These are phyloP conservation scores for Hydractinia symbiolongicarpus DNA, from an alignment of 30 jellyfish, hydroid and myxozoan genomes.

Conservation along the genomic window DNA sequence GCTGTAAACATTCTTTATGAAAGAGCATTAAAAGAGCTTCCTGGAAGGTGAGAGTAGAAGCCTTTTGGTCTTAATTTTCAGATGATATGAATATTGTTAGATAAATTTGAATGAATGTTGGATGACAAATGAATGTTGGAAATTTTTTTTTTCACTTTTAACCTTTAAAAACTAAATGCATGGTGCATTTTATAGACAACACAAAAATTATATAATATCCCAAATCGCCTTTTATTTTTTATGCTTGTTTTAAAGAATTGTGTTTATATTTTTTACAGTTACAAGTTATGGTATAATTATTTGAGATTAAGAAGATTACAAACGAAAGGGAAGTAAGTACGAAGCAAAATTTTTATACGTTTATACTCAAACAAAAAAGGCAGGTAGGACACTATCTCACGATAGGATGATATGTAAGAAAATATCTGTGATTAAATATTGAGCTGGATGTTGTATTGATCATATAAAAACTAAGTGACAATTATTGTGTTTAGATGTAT, in stretches of 20 bases:
- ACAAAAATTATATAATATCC: neutral
- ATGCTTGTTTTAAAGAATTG: neutral
- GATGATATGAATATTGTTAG: no score
- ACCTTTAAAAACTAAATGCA: no score
- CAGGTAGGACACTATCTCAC: neutral
- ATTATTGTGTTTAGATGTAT: slow-evolving; percentile 38
- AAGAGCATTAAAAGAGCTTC: slow-evolving; percentile 87
- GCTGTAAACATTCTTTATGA: slow-evolving; percentile 79
- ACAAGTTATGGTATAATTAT: slow-evolving; percentile 91
- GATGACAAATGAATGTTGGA: no score
- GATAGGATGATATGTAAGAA: neutral
- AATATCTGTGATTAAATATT: neutral
- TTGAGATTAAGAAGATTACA: slow-evolving; percentile 70
- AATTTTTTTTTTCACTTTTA: no score
- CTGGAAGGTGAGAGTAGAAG: slow-evolving; percentile 62
- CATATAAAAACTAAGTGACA: no score
- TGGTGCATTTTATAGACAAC: no score
- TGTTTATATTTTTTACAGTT: slow-evolving; percentile 39
- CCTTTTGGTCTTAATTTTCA: neutral
- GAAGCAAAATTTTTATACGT: neutral
- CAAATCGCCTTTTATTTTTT: neutral
- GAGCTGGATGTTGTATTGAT: neutral
- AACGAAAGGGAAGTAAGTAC: slow-evolving; percentile 63
- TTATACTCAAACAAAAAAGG: neutral
- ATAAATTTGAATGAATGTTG: no score